Evolutionary conservation across 2,888 invertebrate species (phyloP).

Genomic region (Taenaris catops): DNA sequence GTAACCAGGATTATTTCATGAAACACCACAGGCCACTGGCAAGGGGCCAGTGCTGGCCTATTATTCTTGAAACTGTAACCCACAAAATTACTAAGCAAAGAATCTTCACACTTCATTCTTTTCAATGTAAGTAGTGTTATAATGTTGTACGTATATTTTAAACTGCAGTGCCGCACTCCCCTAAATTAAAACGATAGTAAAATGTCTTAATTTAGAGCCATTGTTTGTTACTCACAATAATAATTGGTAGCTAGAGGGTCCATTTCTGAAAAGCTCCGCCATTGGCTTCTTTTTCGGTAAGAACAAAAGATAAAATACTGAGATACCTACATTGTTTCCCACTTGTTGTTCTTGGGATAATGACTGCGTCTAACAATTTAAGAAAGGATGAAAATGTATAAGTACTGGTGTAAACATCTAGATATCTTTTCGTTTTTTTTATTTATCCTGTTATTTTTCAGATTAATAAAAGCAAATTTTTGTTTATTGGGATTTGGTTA

Average conservation of each 20-base stretch:
- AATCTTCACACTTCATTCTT: too few relatives aligned
- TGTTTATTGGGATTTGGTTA: too few relatives aligned
- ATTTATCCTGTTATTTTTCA: too few relatives aligned
- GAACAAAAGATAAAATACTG: constrained; percentile 27
- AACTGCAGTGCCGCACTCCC: constrained; percentile 1
- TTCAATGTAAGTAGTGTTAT: too few relatives aligned
- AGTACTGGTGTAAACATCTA: neutral
- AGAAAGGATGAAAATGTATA: constrained; percentile 14
- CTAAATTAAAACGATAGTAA: constrained; percentile 10
- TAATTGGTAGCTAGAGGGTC: constrained; percentile 27
- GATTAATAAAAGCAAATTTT: too few relatives aligned
- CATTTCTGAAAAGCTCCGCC: constrained; percentile 30
- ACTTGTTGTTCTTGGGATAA: constrained; percentile 24
- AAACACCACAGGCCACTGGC: too few relatives aligned
- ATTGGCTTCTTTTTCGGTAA: constrained; percentile 29
- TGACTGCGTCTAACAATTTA: constrained; percentile 24
- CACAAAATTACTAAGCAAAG: too few relatives aligned
- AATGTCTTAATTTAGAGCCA: constrained; percentile 25
- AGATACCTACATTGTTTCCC: constrained; percentile 28
- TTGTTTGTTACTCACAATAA: constrained; percentile 26
- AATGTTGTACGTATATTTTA: too few relatives aligned
- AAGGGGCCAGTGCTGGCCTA: too few relatives aligned
- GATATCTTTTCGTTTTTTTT: too few relatives aligned
- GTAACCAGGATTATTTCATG: too few relatives aligned
- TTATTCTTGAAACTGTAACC: too few relatives aligned